Evolutionary conservation across 2,113 vertebrate genomes (phyloP).

Genomic region (Myiozetetes cayanensis): DNA sequence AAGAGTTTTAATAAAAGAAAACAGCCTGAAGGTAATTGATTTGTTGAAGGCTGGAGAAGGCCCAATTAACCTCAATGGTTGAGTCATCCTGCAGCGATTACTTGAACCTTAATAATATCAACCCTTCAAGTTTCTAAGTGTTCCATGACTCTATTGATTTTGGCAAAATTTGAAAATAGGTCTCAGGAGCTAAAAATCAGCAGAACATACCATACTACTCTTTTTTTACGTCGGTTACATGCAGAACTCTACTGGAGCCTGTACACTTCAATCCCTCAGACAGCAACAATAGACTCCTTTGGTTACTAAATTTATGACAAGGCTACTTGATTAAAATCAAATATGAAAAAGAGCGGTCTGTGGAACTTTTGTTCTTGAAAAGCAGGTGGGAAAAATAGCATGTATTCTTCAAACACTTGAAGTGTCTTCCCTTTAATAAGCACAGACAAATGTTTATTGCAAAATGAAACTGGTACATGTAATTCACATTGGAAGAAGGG

Average conservation of each 20-base stretch:
- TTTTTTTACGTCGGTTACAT: background rate
- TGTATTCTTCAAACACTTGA: background rate
- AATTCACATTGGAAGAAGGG: background rate
- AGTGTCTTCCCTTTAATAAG: background rate
- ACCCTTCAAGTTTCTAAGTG: background rate
- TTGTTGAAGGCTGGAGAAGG: background rate
- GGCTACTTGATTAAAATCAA: background rate
- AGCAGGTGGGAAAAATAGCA: background rate
- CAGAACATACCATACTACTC: background rate
- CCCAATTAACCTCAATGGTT: background rate
- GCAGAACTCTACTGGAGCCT: background rate
- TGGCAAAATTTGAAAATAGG: background rate
- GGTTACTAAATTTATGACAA: background rate
- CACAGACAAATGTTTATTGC: background rate
- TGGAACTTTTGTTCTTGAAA: background rate
- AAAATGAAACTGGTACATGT: background rate
- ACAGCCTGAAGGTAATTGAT: background rate
- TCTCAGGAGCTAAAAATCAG: background rate
- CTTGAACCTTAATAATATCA: background rate
- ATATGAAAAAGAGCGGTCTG: background rate
- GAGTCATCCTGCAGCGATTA: background rate
- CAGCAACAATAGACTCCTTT: background rate
- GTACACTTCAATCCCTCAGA: background rate
- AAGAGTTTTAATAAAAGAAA: conserved; percentile 12
- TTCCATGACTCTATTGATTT: background rate